Evolutionary conservation across 2,888 invertebrate species (phyloP), one percentile per base, ranked within the genome.

Genomic region (Ceraclea dissimilis): DNA sequence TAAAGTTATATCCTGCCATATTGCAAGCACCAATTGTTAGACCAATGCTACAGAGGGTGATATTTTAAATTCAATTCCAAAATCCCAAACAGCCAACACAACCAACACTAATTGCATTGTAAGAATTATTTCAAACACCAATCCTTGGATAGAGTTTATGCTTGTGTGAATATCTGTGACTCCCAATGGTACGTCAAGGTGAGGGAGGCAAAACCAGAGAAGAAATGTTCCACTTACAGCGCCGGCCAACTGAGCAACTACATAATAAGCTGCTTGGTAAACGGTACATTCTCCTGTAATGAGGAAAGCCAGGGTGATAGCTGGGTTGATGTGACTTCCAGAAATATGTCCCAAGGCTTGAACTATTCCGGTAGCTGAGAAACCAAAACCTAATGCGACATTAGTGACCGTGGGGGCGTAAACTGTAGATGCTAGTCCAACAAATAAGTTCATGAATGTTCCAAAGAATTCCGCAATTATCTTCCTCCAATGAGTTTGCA

Each of bases 1-100:
- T 88, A 66, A 81, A 80, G n/a, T 39, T 16, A 39, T 39, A 39
- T 39, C 39, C 39, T n/a, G 16, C 39, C 13, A 39, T 5, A 39
- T 39, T 5, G 13, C 39, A 39, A 4, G 39, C 13, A 39, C 13
- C 4, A 4, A n/a, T 39, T 13, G n/a, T 39, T 13, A 39, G 13
- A 39, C 39, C 39, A 4, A 39, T 13, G 16, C 16, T 13, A 39
- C 39, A n/a, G 39, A 5, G 5, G 39, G 39, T 8, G 39, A 39
- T 8, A 39, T 39, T 39, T 39, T 39, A 4, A 39, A 13, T n/a
- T 39, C 39, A 2, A 16, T 5, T 4, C 16, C 16, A 39, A n/a
- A n/a, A 39, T 39, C 39, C n/a, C 16, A 39, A 4, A 39, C 39
- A 5, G 13, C 16, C 39, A 39, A 13, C 16, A 39, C 16, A 4